These are phyloP conservation scores for Subacronicta megacephala DNA, from an alignment of 2,888 invertebrate genomes.

Conservation along the genomic window DNA sequence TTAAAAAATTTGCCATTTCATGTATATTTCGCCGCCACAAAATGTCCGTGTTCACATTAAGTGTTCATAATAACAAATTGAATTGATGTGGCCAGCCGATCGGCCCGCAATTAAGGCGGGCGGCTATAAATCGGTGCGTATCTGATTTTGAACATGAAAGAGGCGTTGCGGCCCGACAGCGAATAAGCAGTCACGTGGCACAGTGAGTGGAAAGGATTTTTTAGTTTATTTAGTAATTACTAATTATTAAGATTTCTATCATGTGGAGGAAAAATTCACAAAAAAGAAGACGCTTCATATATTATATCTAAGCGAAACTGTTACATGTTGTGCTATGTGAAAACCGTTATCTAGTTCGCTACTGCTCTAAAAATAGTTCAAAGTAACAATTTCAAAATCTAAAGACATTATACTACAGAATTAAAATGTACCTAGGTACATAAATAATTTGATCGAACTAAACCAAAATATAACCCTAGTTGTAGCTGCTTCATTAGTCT, in stretches of 20 bases:
- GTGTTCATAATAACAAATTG: slow-evolving; percentile 84
- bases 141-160: slow-evolving; percentile 86
- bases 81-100: slow-evolving; percentile 75
- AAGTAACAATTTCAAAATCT: too few species aligned
- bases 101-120: slow-evolving; percentile 84
- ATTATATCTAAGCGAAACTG: too few species aligned
- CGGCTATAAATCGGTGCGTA: slow-evolving; percentile 81
- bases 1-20: slow-evolving; percentile 5
- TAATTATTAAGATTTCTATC: background rate
- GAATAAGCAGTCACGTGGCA: slow-evolving; percentile 50
- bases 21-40: slow-evolving; percentile 17
- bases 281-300: too few species aligned
- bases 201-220: slow-evolving; percentile 51
- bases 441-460: too few species aligned
- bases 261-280: too few species aligned
- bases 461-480: too few species aligned
- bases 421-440: too few species aligned
- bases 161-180: slow-evolving; percentile 80
- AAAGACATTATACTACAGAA: too few species aligned
- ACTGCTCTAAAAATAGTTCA: too few species aligned
- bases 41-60: slow-evolving; percentile 58
- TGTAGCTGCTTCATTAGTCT: too few species aligned
- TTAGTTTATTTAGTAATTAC: background rate
- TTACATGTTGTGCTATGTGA: too few species aligned
- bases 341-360: too few species aligned